Conservation (phyloP, 2,797 vertebrate species). For the Monodelphis domestica region DNA sequence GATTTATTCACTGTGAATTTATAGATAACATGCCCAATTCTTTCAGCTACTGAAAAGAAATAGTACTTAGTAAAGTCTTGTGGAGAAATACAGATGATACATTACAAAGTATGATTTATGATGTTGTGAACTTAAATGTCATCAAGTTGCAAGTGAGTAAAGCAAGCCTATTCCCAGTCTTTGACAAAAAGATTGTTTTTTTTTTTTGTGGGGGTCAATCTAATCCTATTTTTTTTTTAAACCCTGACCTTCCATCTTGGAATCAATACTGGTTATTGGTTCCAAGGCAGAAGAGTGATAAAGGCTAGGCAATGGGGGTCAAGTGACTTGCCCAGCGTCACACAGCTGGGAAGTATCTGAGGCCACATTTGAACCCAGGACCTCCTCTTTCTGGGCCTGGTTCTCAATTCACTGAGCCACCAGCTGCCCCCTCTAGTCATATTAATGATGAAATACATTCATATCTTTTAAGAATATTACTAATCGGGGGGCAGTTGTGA, state of each 20-base stretch:
- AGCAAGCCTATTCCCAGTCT: not conserved
- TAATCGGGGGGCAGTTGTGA: no score
- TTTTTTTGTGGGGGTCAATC: not conserved
- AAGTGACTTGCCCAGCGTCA: no score
- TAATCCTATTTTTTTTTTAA: not conserved
- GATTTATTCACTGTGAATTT: constrained; percentile 17
- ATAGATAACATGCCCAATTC: constrained; percentile 4
- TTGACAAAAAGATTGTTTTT: not conserved
- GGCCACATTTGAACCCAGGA: no score
- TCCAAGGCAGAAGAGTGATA: no score
- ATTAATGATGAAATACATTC: not conserved
- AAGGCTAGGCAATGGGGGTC: no score
- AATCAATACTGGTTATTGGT: no score
- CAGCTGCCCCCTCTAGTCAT: not conserved
- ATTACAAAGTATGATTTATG: not conserved
- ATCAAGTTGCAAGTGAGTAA: not conserved
- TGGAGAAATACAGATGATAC: not conserved
- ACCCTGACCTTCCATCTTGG: no score
- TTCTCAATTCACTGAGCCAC: no score
- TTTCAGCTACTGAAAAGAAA: constrained; percentile 19
- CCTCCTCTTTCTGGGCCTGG: no score
- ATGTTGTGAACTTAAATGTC: not conserved
- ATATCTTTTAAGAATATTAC: constrained; percentile 13
- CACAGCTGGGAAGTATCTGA: no score
- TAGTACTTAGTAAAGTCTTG: not conserved